These are phyloP conservation scores for Phortica variegata DNA, from an alignment of 1,140 invertebrate species.

Conservation along the genomic window DNA sequence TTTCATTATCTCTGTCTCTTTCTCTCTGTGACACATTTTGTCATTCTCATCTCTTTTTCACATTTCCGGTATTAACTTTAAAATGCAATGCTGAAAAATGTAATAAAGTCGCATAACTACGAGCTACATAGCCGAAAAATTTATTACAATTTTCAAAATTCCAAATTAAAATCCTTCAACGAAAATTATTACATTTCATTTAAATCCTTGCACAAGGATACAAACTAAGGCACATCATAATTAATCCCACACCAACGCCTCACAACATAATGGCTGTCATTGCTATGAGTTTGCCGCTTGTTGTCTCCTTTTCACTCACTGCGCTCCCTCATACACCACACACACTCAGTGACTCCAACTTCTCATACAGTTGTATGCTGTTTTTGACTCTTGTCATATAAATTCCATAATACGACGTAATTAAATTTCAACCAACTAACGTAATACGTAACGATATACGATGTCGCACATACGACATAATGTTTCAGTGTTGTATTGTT, in stretches of 20 bases:
- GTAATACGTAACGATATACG: constrained; percentile 20
- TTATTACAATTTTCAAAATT: constrained; percentile 48
- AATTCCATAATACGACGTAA: constrained; percentile 56
- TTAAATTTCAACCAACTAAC: constrained; percentile 52
- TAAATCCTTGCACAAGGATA: constrained; percentile 29
- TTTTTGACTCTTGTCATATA: constrained; percentile 51
- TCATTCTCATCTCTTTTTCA: too few relatives aligned
- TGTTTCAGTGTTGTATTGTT: too few relatives aligned
- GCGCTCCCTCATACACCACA: too few relatives aligned
- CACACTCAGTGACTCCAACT: too few relatives aligned
- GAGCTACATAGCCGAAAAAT: constrained; percentile 21
- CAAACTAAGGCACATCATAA: constrained; percentile 52
- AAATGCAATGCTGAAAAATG: constrained; percentile 8
- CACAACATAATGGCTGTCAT: too few relatives aligned
- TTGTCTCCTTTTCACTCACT: too few relatives aligned
- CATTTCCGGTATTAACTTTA: too few relatives aligned
- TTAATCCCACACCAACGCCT: constrained; percentile 47
- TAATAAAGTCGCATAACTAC: not conserved
- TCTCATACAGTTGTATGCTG: too few relatives aligned
- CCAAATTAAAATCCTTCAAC: constrained; percentile 51
- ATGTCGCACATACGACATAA: constrained; percentile 13
- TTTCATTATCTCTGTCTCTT: too few relatives aligned
- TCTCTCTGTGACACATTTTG: too few relatives aligned
- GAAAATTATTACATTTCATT: constrained; percentile 57
- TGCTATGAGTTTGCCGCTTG: too few relatives aligned